Evolutionary conservation across 2,888 invertebrate genomes (phyloP), one percentile per base, ranked within the genome.

Genomic region (Tenthredo mesomela): DNA sequence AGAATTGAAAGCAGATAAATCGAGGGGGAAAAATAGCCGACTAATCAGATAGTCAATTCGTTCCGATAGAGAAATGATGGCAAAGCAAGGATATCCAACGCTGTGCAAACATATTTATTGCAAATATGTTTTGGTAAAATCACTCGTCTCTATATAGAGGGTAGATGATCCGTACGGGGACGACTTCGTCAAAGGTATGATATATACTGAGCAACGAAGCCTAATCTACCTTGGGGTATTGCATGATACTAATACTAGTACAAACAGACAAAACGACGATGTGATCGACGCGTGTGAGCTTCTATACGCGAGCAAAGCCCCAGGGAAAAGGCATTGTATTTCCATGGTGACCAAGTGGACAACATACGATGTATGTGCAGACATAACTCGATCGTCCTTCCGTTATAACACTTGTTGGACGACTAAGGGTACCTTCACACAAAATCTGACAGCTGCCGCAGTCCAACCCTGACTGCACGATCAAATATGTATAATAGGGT

Each of bases 261-360:
- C 29, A 50, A 61, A 37, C 5, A 80, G 21, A 80, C 58, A 25
- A 37, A 58, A 61, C n/a, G 40, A 37, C 10, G 37, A 7, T 40
- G 58, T 18, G 18, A n/a, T 37, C 3, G 21, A 54, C 37, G 50
- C 10, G 65, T 65, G 40, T n/a, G 25, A 67, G 47, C 29, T 7
- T 70, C 18, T 12, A 67, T 70, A 82, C n/a, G 25, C 40, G 25
- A 25, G 29, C 47, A 7, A 77, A n/a, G 2, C 67, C 70, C 82
- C 61, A 58, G 29, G 80, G 40, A 65, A 61, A 61, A 58, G 80
- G 43, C 43, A 82, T 67, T 29, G 15, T 40, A 85, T 85, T 65
- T 67, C 85, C 75, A 85, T 85, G 85, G 85, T 83, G 82, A 85
- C 83, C 43, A 50, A 75, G 61, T 37, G 71, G 83, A 85, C 85